Conservation (phyloP, 2,113 vertebrate genomes). For the Planiliza haematocheilus region DNA sequence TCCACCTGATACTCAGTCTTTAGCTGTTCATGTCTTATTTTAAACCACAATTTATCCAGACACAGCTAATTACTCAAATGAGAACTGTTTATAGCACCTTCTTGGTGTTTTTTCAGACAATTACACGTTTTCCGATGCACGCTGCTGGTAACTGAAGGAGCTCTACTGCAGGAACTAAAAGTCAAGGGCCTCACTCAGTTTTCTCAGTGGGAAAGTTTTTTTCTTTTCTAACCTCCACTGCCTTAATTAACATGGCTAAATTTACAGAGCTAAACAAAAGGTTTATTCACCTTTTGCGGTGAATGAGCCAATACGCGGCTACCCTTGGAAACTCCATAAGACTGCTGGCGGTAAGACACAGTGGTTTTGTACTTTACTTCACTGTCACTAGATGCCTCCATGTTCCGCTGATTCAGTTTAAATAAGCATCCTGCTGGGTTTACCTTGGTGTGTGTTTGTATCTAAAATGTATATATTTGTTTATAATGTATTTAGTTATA, state of each 20-base stretch:
- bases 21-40: slow-evolving; percentile 15
- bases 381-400: slow-evolving; percentile 13
- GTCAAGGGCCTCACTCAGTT: slow-evolving; percentile 20
- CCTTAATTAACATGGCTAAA: slow-evolving; percentile 60
- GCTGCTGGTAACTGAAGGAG: not conserved
- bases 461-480: too few relatives aligned
- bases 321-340: slow-evolving; percentile 24
- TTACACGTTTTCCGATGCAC: not conserved
- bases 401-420: slow-evolving; percentile 9
- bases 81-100: not conserved
- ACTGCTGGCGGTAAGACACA: slow-evolving; percentile 47
- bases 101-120: slow-evolving; percentile 4
- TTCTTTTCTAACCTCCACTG: slow-evolving; percentile 47
- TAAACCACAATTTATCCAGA: not conserved
- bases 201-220: slow-evolving; percentile 50
- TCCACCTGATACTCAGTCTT: not conserved
- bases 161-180: not conserved
- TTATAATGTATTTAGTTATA: too few relatives aligned
- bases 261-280: slow-evolving; percentile 65
- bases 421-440: not conserved
- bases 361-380: slow-evolving; percentile 39
- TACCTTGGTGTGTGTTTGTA: not conserved
- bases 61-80: not conserved
- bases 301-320: slow-evolving; percentile 42
- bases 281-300: slow-evolving; percentile 51